These are phyloP conservation scores for Asbolus verrucosus DNA, from an alignment of 1,140 invertebrate genomes.

Conservation along the genomic window DNA sequence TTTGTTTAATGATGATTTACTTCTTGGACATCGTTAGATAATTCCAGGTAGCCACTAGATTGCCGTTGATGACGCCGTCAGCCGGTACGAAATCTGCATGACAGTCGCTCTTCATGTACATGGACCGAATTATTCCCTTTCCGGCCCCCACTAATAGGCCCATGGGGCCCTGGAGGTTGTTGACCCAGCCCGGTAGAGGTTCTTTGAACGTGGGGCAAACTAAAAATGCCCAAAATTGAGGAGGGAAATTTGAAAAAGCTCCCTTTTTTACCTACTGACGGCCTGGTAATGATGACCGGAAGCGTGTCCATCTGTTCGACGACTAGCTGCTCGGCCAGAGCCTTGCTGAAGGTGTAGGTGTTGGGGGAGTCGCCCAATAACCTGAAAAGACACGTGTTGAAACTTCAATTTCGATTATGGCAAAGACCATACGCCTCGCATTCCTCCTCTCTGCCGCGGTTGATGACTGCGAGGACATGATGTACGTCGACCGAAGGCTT, in stretches of 20 bases:
- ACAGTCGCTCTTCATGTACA: conserved; percentile 81
- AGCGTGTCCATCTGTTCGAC: conserved; percentile 53
- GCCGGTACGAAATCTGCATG: conserved; percentile 90
- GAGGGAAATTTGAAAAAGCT: conserved; percentile 5
- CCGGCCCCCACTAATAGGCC: conserved; percentile 83
- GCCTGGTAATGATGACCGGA: conserved; percentile 69
- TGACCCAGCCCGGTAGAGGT: conserved; percentile 90
- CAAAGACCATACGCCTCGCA: background rate
- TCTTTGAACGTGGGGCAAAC: conserved; percentile 76
- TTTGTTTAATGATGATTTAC: no score
- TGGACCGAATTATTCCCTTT: conserved; percentile 86
- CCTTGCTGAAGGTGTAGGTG: conserved; percentile 93
- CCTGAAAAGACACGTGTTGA: conserved; percentile 44
- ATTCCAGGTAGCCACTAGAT: conserved; percentile 72
- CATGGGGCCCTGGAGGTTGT: conserved; percentile 91
- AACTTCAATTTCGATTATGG: no score
- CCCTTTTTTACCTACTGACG: conserved; percentile 65
- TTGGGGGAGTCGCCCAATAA: conserved; percentile 72
- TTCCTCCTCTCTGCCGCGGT: conserved; percentile 82
- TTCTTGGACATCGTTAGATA: conserved; percentile 42
- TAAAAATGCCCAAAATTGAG: background rate
- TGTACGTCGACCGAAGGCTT: conserved; percentile 89
- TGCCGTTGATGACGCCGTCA: conserved; percentile 81
- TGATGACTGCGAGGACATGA: conserved; percentile 89
- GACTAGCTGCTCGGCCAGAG: conserved; percentile 77